Evolutionary conservation across 1,140 invertebrate genomes (phyloP), one percentile per base, ranked within the genome.

Genomic region (Dreissena rostriformis): DNA sequence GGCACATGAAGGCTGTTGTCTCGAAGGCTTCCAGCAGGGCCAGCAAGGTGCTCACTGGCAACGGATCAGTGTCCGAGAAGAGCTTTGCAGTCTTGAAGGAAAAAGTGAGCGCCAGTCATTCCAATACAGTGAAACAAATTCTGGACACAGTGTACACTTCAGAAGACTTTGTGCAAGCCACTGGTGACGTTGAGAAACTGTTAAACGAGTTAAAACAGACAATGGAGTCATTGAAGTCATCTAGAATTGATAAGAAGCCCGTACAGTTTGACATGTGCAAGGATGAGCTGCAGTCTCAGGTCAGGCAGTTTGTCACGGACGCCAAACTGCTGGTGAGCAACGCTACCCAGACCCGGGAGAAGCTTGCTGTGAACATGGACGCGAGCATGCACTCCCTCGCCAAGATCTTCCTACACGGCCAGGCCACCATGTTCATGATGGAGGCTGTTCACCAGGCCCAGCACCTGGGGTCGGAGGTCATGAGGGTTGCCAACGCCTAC

Each of bases 321-420:
- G 97, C 97, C 12, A 97, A 98, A 86, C 94, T 96, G 57, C 94
- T 98, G 83, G 97, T 98, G 17, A 96, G 97, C 67, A 96, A 96
- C 68, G 96, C 97, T 90, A 97, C 96, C 28, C 90, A 96, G 76
- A 91, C 93, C 14, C 91, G 93, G 73, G 94, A 94, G 6, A 94
- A 94, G 84, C 94, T 96, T 24, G 92, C 95, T 7, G 94, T 95
- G 29, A 96, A 91, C 66, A 82, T 93, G 28, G 83, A 91, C 74
- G 78, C 51, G 0, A 91, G 91, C 76, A 90, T 92, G 85, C 91
- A 93, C 71, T 90, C 92, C 6, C 82, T 93, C 24, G 90, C 90
- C 39, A 87, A 88, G 29, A 86, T 93, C n/a, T 88, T 91, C 68
- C 87, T 90, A 14, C 89, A 96, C 28, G 95, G 95, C 52, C 89